These are phyloP conservation scores for Chlorospingus semifuscus DNA, from an alignment of 2,797 vertebrate genomes.

Conservation along the genomic window DNA sequence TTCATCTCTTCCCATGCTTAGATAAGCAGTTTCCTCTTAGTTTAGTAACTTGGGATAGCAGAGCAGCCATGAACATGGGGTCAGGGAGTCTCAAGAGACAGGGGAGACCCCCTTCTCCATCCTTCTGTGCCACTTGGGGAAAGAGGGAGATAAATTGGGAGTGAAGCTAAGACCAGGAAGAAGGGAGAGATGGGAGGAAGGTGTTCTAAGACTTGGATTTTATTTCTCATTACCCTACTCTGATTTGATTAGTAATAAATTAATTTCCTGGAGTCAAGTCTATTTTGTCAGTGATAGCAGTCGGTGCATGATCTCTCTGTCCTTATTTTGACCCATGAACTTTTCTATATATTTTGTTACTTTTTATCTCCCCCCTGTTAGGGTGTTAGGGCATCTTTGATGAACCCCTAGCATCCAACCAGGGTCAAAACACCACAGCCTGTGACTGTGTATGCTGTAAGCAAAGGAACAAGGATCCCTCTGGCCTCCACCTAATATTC, in stretches of 20 bases:
- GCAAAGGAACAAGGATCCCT: neutral
- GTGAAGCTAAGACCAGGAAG: neutral
- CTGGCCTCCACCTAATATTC: neutral
- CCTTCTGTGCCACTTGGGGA: neutral
- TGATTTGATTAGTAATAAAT: neutral
- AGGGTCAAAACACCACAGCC: neutral
- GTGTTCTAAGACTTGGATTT: neutral
- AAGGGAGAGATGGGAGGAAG: neutral
- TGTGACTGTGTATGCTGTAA: fast-evolving
- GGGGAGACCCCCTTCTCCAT: neutral
- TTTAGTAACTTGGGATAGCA: neutral
- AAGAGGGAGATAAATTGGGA: neutral
- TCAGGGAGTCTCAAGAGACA: neutral
- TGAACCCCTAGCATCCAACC: neutral
- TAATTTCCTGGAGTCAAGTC: neutral
- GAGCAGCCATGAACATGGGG: neutral
- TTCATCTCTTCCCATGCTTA: neutral
- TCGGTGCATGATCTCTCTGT: fast-evolving
- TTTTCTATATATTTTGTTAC: neutral
- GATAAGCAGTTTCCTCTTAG: neutral
- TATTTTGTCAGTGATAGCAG: neutral
- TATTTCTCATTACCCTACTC: neutral
- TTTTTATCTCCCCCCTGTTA: neutral
- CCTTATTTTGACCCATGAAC: neutral
- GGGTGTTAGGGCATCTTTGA: neutral